Conservation (phyloP, 2,888 invertebrate species). For the Tromatobia lineatoria region DNA sequence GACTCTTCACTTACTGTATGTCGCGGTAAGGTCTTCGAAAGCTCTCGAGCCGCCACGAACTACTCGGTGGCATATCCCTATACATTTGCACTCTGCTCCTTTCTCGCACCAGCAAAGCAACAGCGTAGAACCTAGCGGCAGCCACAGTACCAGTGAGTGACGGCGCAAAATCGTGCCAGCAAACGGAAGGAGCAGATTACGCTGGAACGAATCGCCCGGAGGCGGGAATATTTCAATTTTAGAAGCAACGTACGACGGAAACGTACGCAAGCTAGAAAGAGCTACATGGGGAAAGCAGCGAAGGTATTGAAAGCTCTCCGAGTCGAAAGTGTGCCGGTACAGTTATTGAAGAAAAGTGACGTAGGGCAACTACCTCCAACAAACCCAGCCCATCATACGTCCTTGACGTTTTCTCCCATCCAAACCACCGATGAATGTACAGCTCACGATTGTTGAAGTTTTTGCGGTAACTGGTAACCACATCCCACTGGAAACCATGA, state of each 20-base stretch:
- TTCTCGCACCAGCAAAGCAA: slow-evolving; percentile 24
- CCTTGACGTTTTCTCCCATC: background rate
- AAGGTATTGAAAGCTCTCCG: slow-evolving; percentile 21
- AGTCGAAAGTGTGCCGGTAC: background rate
- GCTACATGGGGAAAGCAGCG: background rate
- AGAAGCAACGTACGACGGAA: slow-evolving; percentile 1
- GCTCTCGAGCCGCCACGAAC: slow-evolving; percentile 17
- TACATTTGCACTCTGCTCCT: slow-evolving; percentile 3
- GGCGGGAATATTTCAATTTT: slow-evolving; percentile 70
- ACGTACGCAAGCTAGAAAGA: slow-evolving; percentile 17
- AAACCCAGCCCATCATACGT: background rate
- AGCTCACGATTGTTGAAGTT: background rate
- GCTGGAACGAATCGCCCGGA: slow-evolving; percentile 56
- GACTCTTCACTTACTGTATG: slow-evolving; percentile 50
- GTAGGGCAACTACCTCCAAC: background rate
- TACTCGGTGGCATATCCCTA: slow-evolving; percentile 1
- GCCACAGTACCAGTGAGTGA: slow-evolving; percentile 25
- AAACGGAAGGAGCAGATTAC: slow-evolving; percentile 68
- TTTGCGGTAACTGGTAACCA: background rate
- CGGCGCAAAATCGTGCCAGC: slow-evolving; percentile 60
- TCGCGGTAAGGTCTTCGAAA: slow-evolving; percentile 50
- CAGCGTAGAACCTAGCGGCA: slow-evolving; percentile 6
- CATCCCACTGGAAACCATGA: background rate
- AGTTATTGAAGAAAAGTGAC: slow-evolving; percentile 1
- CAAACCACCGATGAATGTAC: background rate